Percentiles rank a stretch among this genome's conserved stretches.
phyloP scores from a whole-genome alignment of 2,797 vertebrate species.

The Orientallactaga sibirica region DNA sequence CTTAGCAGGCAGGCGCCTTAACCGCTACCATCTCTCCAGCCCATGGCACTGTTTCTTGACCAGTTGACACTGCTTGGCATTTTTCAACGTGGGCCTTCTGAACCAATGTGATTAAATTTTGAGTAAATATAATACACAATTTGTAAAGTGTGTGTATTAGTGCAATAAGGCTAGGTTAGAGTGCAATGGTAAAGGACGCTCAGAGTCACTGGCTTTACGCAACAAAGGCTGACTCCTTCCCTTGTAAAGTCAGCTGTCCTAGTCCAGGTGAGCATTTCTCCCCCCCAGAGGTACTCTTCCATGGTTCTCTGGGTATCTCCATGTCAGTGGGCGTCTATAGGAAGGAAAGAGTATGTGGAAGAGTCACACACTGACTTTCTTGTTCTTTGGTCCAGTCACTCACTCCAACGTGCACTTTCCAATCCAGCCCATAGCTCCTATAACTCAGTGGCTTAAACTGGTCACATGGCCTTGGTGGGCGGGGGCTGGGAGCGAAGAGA shows the following conservation, averaged over 20 bases:
- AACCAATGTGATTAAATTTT: neutral
- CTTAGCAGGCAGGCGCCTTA: too few species aligned
- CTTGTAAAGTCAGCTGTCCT: constrained; percentile 25
- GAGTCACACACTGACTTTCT: neutral
- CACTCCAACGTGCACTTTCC: neutral
- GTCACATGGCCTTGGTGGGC: neutral
- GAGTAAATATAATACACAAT: neutral
- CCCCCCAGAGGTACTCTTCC: too few species aligned
- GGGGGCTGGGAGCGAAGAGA: neutral
- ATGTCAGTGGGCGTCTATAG: neutral
- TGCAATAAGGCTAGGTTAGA: neutral
- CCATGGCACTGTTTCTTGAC: neutral
- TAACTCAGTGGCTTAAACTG: constrained; percentile 12
- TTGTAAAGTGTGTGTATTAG: neutral
- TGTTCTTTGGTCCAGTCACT: neutral
- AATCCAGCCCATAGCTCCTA: neutral
- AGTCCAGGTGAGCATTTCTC: neutral
- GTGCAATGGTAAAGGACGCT: neutral
- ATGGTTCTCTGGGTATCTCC: neutral
- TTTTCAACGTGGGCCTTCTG: neutral
- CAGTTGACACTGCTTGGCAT: constrained; percentile 6
- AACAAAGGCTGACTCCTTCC: neutral
- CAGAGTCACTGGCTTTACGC: neutral
- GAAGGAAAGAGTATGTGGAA: neutral
- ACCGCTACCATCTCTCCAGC: too few species aligned